Percentiles rank a stretch among this genome's conserved stretches.
Conservation (phyloP, 2,888 invertebrate genomes). For the Leptothorax acervorum region DNA sequence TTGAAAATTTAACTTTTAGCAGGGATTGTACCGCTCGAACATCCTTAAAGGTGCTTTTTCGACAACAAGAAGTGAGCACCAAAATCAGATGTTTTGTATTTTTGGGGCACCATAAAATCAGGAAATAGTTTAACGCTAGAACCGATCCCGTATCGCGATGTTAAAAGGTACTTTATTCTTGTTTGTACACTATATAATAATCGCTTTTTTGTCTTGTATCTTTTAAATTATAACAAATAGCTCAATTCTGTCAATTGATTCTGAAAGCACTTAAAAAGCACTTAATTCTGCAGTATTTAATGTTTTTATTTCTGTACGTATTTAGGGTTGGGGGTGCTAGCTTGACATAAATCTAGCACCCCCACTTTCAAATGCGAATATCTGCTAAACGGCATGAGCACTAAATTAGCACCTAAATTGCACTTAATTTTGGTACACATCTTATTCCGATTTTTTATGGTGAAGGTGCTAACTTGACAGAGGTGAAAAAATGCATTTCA, state of each 20-base stretch:
- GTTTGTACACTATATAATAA: too few relatives aligned
- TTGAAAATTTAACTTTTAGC: too few relatives aligned
- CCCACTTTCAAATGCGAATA: neutral
- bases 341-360: neutral
- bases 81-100: too few relatives aligned
- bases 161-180: too few relatives aligned
- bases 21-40: too few relatives aligned
- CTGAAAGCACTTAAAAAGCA: neutral
- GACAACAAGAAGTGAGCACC: too few relatives aligned
- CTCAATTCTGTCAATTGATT: neutral
- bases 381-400: neutral
- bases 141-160: too few relatives aligned
- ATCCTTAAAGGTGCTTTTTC: too few relatives aligned
- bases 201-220: too few relatives aligned
- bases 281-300: neutral
- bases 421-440: neutral
- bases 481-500: neutral
- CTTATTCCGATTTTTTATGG: neutral
- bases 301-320: neutral
- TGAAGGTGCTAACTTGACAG: neutral
- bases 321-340: neutral
- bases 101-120: too few relatives aligned
- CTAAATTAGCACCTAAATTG: neutral
- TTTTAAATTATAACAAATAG: too few relatives aligned
- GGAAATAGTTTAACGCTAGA: too few relatives aligned